Base-by-base conservation (phyloP, 2,888 invertebrate genomes). In the Campoplex capitator region DNA sequence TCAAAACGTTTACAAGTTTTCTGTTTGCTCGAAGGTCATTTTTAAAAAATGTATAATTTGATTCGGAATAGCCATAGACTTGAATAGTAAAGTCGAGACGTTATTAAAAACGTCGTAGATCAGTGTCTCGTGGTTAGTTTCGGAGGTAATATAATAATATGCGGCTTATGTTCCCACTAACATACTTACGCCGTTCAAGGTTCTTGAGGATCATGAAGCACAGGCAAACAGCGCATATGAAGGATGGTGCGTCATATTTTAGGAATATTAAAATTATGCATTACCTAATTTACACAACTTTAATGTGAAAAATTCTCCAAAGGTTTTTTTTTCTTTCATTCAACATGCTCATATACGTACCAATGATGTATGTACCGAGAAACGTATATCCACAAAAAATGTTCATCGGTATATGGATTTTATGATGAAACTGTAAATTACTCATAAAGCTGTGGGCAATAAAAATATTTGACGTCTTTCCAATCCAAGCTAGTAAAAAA, bases 21-120 rank as follows among this genome's bases (percentile, higher is more conserved):
- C 11, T 62, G 7, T 32, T 13, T 62, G 6, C 16, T 62, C 16
- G 13, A 32, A 62, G 32, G 16, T 62, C 32, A 62, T 62, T 62
- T 11, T 4, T 6, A 7, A 6, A 32, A 62, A 16, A 6, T 1
- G 32, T 32, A 32, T 32, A 0, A 62, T 32, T 32, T 32, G 6
- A 16, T 51, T 18, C 32, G 32, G 32, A 1, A 62, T 45, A 65
- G 75, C 62, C 56, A 32, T 80, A 70, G 75, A 75, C 83, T 74
- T 71, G 80, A 67, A 86, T 13, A 90, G 91, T 91, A 91, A 92
- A 91, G 92, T 91, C 91, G 90, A 91, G 89, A 90, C 89, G 90
- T 93, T 93, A 93, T 93, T 93, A 93, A 93, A 93, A 92, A 92
- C 91, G 90, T 91, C 89, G 88, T 86, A 89, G 90, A n/a, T 56